Base-by-base conservation (phyloP, 2,888 invertebrate species). In the Spisula subtruncata region DNA sequence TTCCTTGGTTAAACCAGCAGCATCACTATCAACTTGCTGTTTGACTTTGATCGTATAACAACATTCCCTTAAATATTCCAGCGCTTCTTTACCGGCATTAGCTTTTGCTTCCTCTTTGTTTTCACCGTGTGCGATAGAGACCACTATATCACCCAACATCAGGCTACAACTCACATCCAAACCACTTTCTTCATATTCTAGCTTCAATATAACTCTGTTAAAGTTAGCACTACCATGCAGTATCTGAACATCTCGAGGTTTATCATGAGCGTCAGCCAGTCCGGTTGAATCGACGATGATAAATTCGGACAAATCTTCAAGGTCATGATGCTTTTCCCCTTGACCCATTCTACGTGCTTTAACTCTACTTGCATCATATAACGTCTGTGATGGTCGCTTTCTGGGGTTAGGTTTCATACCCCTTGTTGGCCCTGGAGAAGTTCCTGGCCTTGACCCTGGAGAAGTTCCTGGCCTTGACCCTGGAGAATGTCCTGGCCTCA, bases 11-110 rank as follows among this genome's bases (percentile, higher is more conserved):
- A 95, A 60, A 51, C 92, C 94, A 54, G 91, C 93, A 2, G 90
- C 90, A 81, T 94, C 94, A 41, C 93, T 92, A 87, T 96, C 96
- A 0, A 92, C 95, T 2, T 81, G 81, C 79, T 96, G 92, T 83
- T 96, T 96, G 0, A 94, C 90, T n/a, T 92, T 90, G 8, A 96
- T 94, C 18, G 96, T 95, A 94, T 96, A 96, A 87, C 96, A 96
- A 20, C 92, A 89, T 56, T 95, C 83, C 35, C 91, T 90, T 14
- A 96, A 90, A 60, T 91, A 89, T 14, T 93, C 91, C 48, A 96
- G 83, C 2, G 95, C 95, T 48, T 90, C 91, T 16, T 93, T 92
- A 0, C 94, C 90, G 0, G 95, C 96, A 18, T 87, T 81, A 4
- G 87, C 88, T 82, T 95, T 96, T 2, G 95, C 94, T 10, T 92